phyloP scores from a whole-genome alignment of 1,140 invertebrate genomes.

The Hermetia illucens region DNA sequence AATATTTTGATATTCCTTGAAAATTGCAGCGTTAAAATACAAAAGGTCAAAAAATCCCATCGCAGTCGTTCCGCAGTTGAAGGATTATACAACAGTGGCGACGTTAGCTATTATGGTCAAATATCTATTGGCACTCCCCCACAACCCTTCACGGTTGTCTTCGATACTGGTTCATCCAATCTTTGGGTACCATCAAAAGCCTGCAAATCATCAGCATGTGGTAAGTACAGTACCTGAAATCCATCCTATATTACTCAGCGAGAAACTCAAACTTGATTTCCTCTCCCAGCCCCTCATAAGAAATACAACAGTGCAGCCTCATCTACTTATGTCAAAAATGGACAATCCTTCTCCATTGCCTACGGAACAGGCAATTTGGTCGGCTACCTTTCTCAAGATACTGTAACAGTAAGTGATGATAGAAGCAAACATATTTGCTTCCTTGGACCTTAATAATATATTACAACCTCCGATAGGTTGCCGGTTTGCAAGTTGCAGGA shows the following conservation, averaged over 20 bases:
- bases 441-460: too few relatives aligned
- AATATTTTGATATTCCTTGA: too few relatives aligned
- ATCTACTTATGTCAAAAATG: constrained; percentile 15
- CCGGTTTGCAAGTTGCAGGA: constrained; percentile 46
- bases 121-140: constrained; percentile 85
- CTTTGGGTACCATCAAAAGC: constrained; percentile 19
- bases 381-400: constrained; percentile 16
- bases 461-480: too few relatives aligned
- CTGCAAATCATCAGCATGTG: constrained; percentile 13
- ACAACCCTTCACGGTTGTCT: constrained; percentile 41
- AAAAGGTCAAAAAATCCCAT: too few relatives aligned
- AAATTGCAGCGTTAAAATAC: too few relatives aligned
- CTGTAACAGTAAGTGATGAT: constrained; percentile 16
- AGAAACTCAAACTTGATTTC: too few relatives aligned
- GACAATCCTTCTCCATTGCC: constrained; percentile 16
- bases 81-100: too few relatives aligned
- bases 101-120: constrained; percentile 72
- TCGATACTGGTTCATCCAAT: constrained; percentile 21
- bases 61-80: too few relatives aligned
- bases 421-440: too few relatives aligned
- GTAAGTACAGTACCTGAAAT: too few relatives aligned
- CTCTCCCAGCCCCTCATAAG: constrained; percentile 19
- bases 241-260: too few relatives aligned
- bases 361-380: constrained; percentile 19
- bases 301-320: constrained; percentile 21